phyloP scores from a whole-genome alignment of 2,113 vertebrate species.

The Procavia capensis region DNA sequence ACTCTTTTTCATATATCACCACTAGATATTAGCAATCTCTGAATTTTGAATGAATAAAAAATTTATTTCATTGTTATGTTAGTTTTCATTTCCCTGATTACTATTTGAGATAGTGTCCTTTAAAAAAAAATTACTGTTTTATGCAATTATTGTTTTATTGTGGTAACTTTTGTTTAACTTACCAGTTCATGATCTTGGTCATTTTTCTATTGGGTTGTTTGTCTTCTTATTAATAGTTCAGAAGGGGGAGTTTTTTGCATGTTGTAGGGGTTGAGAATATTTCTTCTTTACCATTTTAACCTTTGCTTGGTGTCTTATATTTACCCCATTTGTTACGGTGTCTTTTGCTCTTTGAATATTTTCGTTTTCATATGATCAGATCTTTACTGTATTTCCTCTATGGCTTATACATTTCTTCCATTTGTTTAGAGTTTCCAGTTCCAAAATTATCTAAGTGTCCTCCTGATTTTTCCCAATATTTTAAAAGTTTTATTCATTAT shows the following conservation, averaged over 20 bases:
- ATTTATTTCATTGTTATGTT: not conserved
- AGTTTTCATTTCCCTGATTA: not conserved
- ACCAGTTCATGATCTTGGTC: not conserved
- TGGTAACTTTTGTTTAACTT: not conserved
- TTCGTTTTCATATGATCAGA: slow-evolving; percentile 10
- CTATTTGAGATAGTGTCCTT: not conserved
- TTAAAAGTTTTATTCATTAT: slow-evolving; percentile 4
- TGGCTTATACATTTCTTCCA: not conserved
- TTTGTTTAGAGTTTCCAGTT: slow-evolving; percentile 25
- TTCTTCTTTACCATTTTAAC: not conserved
- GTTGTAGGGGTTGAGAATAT: not conserved
- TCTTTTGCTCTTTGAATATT: slow-evolving; percentile 16
- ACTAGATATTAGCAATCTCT: not conserved
- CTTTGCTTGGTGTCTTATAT: not conserved
- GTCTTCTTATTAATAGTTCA: slow-evolving; percentile 4
- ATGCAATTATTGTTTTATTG: slow-evolving; percentile 17
- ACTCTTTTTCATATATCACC: fast-evolving
- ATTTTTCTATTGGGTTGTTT: slow-evolving; percentile 13
- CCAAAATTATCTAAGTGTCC: not conserved
- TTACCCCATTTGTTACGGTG: not conserved
- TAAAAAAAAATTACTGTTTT: not conserved
- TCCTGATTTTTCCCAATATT: slow-evolving; percentile 30
- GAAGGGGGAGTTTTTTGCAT: not conserved
- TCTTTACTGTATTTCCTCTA: not conserved
- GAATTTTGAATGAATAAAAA: not conserved